A percentile compares a stretch with the other conserved stretches of the same genome.
Conservation (phyloP, 2,113 vertebrate genomes). For the Phyllostomus discolor region DNA sequence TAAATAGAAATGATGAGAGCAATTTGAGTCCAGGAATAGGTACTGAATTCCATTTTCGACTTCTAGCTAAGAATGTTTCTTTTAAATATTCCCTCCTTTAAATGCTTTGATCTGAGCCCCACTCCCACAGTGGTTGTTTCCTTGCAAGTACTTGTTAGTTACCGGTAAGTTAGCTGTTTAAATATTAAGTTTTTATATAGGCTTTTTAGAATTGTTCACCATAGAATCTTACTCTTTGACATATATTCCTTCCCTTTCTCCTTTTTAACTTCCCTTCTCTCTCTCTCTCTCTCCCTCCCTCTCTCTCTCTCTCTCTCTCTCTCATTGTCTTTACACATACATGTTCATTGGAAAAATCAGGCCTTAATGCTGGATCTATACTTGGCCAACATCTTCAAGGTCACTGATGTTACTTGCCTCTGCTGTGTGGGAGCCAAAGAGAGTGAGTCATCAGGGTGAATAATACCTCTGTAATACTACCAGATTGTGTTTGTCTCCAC, state of each 20-base stretch:
- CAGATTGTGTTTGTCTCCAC: constrained; percentile 75
- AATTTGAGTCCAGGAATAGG: neutral
- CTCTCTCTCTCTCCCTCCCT: neutral
- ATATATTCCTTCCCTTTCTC: neutral
- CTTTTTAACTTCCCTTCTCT: neutral
- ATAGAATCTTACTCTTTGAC: neutral
- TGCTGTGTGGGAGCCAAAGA: constrained; percentile 61
- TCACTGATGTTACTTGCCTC: constrained; percentile 60
- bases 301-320: neutral
- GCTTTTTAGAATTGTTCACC: neutral
- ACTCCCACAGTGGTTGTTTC: neutral
- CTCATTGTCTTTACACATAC: neutral
- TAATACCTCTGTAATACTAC: constrained; percentile 70
- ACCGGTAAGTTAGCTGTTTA: neutral
- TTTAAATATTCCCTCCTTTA: neutral
- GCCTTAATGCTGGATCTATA: constrained; percentile 9
- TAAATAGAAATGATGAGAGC: constrained; percentile 29
- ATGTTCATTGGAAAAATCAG: constrained; percentile 34
- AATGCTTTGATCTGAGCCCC: constrained; percentile 6
- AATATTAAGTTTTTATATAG: constrained; percentile 14
- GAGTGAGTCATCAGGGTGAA: constrained; percentile 71
- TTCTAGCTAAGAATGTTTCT: neutral
- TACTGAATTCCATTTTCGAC: neutral
- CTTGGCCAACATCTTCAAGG: constrained; percentile 68
- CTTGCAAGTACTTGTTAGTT: constrained; percentile 31